Conservation (phyloP, 2,888 invertebrate species). For the Podabrus alpinus region DNA sequence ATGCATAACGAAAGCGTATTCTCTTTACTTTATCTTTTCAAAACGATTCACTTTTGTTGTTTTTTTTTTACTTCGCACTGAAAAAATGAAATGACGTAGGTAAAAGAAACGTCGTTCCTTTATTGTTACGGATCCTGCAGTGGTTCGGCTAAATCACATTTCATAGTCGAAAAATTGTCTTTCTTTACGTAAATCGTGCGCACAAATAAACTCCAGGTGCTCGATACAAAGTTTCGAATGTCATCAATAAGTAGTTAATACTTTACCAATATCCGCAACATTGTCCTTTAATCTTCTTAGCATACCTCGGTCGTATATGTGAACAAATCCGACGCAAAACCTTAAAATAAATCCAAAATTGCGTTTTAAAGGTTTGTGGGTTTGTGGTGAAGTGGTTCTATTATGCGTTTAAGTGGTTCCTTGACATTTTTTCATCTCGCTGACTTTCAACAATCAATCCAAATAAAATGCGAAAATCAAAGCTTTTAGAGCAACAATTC, state of each 20-base stretch:
- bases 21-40: not conserved
- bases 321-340: conserved; percentile 14
- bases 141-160: conserved; percentile 23
- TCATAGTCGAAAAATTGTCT: conserved; percentile 13
- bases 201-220: conserved; percentile 31
- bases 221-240: conserved; percentile 26
- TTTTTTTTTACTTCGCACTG: not conserved
- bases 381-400: conserved; percentile 34
- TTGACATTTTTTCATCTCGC: conserved; percentile 38
- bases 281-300: conserved; percentile 37
- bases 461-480: conserved; percentile 1
- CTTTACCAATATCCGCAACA: conserved; percentile 35
- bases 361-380: conserved; percentile 31
- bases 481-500: not conserved
- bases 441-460: conserved; percentile 24
- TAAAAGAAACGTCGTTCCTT: not conserved
- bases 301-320: conserved; percentile 18
- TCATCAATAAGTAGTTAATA: conserved; percentile 34
- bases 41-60: not conserved
- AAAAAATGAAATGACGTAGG: not conserved
- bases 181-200: conserved; percentile 6
- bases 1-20: conserved; percentile 33
- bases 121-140: not conserved
- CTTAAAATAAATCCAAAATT: conserved; percentile 35
- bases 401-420: conserved; percentile 38